These are phyloP conservation scores for Elymnias hypermnestra DNA, from an alignment of 1,140 invertebrate species.

Conservation along the genomic window DNA sequence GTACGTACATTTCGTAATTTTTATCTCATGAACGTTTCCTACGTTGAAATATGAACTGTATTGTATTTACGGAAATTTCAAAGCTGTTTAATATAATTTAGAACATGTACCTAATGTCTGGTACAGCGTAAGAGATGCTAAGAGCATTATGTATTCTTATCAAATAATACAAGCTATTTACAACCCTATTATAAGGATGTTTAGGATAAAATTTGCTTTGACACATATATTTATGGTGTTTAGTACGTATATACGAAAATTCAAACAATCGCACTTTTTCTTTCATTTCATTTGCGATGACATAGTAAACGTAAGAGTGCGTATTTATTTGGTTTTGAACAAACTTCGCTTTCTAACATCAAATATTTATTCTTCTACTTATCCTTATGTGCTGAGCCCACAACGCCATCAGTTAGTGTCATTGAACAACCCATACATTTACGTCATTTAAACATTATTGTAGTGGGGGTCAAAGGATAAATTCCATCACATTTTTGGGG, in stretches of 20 bases:
- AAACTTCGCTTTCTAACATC: constrained; percentile 70
- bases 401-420: constrained; percentile 49
- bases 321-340: constrained; percentile 50
- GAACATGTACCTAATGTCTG: constrained; percentile 6
- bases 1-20: constrained; percentile 1
- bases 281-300: constrained; percentile 67
- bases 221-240: constrained; percentile 14
- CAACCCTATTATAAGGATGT: constrained; percentile 3
- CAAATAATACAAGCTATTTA: constrained; percentile 15
- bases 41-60: constrained; percentile 3
- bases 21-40: no score
- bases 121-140: constrained; percentile 11
- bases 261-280: constrained; percentile 73
- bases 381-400: constrained; percentile 50
- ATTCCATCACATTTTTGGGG: constrained; percentile 62
- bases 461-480: constrained; percentile 65
- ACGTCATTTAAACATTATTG: constrained; percentile 44
- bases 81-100: constrained; percentile 9
- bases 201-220: constrained; percentile 8
- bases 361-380: constrained; percentile 74
- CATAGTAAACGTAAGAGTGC: constrained; percentile 47
- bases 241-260: constrained; percentile 44
- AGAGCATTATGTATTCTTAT: constrained; percentile 11
- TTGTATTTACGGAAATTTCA: constrained; percentile 3
- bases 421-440: constrained; percentile 50